Evolutionary conservation across 1,140 invertebrate species (phyloP).

Genomic region (Nasonia longicornis): DNA sequence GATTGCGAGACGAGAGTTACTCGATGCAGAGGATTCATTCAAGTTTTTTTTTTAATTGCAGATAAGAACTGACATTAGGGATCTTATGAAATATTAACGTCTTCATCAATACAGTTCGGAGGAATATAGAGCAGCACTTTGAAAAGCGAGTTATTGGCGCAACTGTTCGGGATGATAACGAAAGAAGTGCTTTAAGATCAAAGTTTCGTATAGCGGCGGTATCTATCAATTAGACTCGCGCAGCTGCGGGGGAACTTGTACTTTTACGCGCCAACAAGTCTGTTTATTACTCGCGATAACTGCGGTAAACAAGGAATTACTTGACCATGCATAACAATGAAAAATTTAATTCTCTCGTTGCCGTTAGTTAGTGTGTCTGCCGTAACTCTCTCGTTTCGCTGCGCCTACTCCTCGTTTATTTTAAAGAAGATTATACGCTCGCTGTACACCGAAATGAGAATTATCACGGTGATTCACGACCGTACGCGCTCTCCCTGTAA

Average conservation of each 20-base stretch:
- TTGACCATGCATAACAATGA: constrained; percentile 21
- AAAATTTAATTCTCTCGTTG: constrained; percentile 18
- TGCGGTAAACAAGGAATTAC: constrained; percentile 26
- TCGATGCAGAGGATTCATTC: too few species aligned
- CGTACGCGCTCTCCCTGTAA: neutral
- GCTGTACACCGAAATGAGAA: too few species aligned
- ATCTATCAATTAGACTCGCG: constrained; percentile 19
- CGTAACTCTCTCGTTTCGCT: neutral
- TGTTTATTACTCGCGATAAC: constrained; percentile 29
- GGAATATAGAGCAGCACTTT: constrained; percentile 3
- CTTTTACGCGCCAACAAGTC: constrained; percentile 5
- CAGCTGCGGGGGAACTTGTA: neutral
- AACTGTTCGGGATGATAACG: neutral
- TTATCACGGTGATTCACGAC: too few species aligned
- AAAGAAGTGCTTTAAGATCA: constrained; percentile 19
- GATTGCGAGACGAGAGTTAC: neutral
- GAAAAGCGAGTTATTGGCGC: neutral
- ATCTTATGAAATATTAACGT: neutral
- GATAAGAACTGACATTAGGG: neutral
- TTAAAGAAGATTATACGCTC: too few species aligned
- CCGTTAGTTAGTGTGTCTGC: neutral
- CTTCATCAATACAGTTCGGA: neutral
- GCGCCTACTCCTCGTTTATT: too few species aligned
- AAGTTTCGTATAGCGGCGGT: constrained; percentile 10
- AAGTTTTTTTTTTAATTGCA: neutral